phyloP scores from a whole-genome alignment of 2,797 vertebrate species.

The Melanitta fusca region DNA sequence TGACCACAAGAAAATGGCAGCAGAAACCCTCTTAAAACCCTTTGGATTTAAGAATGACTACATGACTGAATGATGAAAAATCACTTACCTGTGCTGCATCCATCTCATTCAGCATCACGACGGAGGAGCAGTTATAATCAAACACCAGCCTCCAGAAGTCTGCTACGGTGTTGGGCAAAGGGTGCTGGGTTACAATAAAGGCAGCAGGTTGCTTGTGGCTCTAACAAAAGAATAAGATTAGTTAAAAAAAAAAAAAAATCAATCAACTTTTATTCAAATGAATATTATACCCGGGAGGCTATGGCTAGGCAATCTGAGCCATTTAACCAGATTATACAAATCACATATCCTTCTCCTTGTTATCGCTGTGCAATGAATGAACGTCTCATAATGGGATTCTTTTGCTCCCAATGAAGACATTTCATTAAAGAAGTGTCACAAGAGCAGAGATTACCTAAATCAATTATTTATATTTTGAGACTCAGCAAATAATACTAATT shows the following conservation, averaged over 20 bases:
- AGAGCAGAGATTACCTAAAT: slow-evolving; percentile 78
- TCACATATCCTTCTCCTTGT: slow-evolving; percentile 67
- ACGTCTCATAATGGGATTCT: slow-evolving; percentile 73
- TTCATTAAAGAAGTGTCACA: slow-evolving; percentile 80
- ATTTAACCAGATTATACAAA: slow-evolving; percentile 76
- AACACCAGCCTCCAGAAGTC: slow-evolving; percentile 99
- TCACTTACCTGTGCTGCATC: slow-evolving; percentile 90
- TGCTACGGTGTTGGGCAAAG: slow-evolving; percentile 94
- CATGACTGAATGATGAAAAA: not conserved
- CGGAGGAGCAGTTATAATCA: slow-evolving; percentile 97
- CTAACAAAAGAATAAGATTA: slow-evolving; percentile 81
- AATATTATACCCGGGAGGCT: slow-evolving; percentile 49
- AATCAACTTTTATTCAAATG: slow-evolving; percentile 62
- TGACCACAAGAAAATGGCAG: not conserved
- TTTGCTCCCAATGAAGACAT: slow-evolving; percentile 78
- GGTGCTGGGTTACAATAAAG: slow-evolving; percentile 98
- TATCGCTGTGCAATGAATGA: slow-evolving; percentile 67
- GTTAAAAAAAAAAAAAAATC: slow-evolving; percentile 51
- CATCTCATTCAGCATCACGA: slow-evolving; percentile 98
- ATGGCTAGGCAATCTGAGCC: slow-evolving; percentile 59
- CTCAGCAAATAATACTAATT: slow-evolving; percentile 77
- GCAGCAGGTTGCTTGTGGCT: slow-evolving; percentile 98
- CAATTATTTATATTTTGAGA: slow-evolving; percentile 80
- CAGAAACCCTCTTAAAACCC: not conserved
- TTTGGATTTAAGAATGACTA: not conserved